Evolutionary conservation across 2,797 vertebrate genomes (phyloP).

Genomic region (Aythya fuligula): DNA sequence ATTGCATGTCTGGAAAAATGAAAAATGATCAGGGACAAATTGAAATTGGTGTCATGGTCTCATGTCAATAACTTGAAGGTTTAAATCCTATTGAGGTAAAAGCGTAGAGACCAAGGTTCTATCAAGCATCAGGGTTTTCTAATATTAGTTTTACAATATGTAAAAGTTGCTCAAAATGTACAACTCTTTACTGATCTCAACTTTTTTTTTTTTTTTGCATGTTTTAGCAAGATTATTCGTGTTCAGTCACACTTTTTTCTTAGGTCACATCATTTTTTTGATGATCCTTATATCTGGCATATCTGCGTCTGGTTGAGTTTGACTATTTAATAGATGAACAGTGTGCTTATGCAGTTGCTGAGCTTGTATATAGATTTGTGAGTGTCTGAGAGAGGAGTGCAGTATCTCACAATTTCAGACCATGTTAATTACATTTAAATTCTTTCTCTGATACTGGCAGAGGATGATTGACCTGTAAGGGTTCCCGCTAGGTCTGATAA

Average conservation of each 20-base stretch:
- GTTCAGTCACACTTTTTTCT: neutral
- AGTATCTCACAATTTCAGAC: neutral
- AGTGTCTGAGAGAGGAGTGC: neutral
- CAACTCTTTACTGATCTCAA: neutral
- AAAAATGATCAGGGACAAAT: neutral
- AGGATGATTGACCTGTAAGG: neutral
- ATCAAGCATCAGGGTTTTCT: neutral
- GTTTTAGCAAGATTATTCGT: neutral
- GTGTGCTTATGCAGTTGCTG: neutral
- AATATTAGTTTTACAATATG: neutral
- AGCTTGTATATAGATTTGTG: neutral
- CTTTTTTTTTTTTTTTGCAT: neutral
- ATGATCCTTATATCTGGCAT: neutral
- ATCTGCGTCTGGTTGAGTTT: neutral
- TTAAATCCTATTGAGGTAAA: neutral
- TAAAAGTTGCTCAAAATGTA: neutral
- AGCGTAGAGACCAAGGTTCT: neutral
- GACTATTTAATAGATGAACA: neutral
- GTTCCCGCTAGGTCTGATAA: neutral
- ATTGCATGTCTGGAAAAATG: neutral
- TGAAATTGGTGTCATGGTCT: neutral
- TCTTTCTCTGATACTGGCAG: neutral
- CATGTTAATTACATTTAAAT: neutral
- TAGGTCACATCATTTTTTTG: neutral
- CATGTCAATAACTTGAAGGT: neutral